These are phyloP conservation scores for Siniperca chuatsi DNA, from an alignment of 2,113 vertebrate species.

Conservation along the genomic window DNA sequence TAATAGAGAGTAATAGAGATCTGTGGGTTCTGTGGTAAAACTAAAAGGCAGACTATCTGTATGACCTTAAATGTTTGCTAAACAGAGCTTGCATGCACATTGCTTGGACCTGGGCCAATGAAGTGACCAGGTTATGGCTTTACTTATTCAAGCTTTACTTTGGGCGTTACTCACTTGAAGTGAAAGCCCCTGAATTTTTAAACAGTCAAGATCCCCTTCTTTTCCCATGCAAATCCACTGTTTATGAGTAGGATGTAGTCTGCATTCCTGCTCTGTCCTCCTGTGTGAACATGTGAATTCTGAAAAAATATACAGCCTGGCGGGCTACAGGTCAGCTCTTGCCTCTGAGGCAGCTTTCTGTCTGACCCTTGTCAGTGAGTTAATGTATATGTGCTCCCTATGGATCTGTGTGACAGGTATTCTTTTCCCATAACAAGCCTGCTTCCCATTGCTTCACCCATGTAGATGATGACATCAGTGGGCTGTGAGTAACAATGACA, in stretches of 20 bases:
- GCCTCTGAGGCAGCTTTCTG: conserved; percentile 26
- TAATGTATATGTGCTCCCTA: conserved; percentile 10
- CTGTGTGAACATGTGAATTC: conserved; percentile 57
- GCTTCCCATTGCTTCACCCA: background rate
- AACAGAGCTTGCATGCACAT: background rate
- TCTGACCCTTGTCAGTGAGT: conserved; percentile 26
- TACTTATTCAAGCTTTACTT: background rate
- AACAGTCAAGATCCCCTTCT: background rate
- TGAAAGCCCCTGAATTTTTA: background rate
- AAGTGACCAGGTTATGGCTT: background rate
- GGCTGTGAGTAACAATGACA: conserved; percentile 12
- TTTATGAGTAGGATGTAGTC: conserved; percentile 56
- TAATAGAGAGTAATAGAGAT: too few relatives aligned
- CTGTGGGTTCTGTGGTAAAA: conserved; percentile 13
- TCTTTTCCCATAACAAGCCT: background rate
- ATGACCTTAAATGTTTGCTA: conserved; percentile 30
- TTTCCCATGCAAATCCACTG: conserved; percentile 35
- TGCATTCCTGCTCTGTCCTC: conserved; percentile 68
- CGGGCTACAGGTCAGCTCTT: conserved; percentile 52
- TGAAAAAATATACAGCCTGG: conserved; percentile 22
- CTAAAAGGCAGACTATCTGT: background rate
- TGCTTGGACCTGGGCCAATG: background rate
- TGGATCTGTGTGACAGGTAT: conserved; percentile 12
- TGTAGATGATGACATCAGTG: background rate
- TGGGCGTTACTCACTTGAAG: background rate